Percentiles rank a stretch among this genome's conserved stretches.
Evolutionary conservation across 2,888 invertebrate species (phyloP).

Genomic region (Aradus depressus): DNA sequence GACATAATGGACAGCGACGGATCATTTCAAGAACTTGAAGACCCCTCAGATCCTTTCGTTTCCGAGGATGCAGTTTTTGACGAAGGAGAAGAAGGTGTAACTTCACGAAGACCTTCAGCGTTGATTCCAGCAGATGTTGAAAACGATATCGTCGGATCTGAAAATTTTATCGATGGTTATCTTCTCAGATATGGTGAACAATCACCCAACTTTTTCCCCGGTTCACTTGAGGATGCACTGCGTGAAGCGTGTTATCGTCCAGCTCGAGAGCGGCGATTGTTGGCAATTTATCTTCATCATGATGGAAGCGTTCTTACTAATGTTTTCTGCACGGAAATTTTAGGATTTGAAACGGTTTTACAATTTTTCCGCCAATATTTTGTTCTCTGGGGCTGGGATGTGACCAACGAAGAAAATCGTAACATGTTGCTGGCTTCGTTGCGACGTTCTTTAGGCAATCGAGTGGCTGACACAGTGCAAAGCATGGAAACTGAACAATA

Average conservation of each 20-base stretch:
- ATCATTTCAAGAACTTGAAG: conserved; percentile 75
- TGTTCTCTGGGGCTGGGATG: conserved; percentile 94
- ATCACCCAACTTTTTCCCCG: conserved; percentile 84
- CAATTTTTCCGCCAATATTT: conserved; percentile 83
- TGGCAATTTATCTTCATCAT: conserved; percentile 93
- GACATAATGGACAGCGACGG: conserved; percentile 58
- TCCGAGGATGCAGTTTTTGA: conserved; percentile 81
- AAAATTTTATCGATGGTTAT: conserved; percentile 79
- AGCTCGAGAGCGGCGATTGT: conserved; percentile 84
- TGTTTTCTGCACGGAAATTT: conserved; percentile 90
- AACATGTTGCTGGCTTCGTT: conserved; percentile 65
- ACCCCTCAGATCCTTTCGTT: conserved; percentile 67
- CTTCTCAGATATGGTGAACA: conserved; percentile 72
- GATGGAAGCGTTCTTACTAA: conserved; percentile 90
- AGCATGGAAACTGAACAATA: conserved; percentile 76
- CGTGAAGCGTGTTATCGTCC: conserved; percentile 80
- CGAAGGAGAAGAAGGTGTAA: conserved; percentile 49
- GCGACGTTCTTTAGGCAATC: conserved; percentile 62
- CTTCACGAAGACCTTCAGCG: conserved; percentile 54
- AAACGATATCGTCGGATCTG: conserved; percentile 73
- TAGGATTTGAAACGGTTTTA: conserved; percentile 84
- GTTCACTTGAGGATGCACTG: conserved; percentile 80
- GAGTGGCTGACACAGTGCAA: conserved; percentile 70
- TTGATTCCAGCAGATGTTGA: conserved; percentile 71
- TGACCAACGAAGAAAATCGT: conserved; percentile 78